phyloP scores from a whole-genome alignment of 2,888 invertebrate species.

The Athalia rosae region DNA sequence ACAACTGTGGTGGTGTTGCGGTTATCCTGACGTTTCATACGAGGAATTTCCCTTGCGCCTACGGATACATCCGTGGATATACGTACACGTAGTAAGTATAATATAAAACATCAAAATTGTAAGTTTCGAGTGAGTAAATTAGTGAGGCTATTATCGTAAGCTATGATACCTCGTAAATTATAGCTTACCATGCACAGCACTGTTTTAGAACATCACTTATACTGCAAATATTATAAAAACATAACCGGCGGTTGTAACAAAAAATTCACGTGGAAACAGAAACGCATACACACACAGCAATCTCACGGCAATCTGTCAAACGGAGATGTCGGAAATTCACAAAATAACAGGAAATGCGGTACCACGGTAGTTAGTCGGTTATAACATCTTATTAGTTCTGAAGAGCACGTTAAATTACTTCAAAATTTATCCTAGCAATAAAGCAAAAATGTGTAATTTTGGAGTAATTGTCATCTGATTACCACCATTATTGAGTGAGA shows the following conservation, averaged over 20 bases:
- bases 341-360: conserved; percentile 61
- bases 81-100: not conserved
- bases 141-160: no score
- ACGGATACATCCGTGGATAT: conserved; percentile 40
- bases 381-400: no score
- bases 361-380: conserved; percentile 52
- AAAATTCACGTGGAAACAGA: conserved; percentile 65
- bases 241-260: not conserved
- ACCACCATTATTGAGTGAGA: no score
- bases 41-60: conserved; percentile 48
- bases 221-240: conserved; percentile 20
- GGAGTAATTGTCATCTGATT: no score
- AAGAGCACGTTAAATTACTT: no score
- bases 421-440: no score
- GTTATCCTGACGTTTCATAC: conserved; percentile 58
- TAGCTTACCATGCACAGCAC: conserved; percentile 45
- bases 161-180: not conserved
- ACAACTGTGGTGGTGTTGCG: conserved; percentile 47
- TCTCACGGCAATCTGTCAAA: conserved; percentile 64
- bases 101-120: not conserved
- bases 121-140: not conserved
- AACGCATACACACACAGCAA: conserved; percentile 59
- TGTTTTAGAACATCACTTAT: conserved; percentile 34
- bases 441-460: no score
- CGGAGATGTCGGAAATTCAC: conserved; percentile 63